Evolutionary conservation across 2,797 vertebrate genomes (phyloP), one percentile per base, ranked within the genome.

Genomic region (Cryptoprocta ferox): DNA sequence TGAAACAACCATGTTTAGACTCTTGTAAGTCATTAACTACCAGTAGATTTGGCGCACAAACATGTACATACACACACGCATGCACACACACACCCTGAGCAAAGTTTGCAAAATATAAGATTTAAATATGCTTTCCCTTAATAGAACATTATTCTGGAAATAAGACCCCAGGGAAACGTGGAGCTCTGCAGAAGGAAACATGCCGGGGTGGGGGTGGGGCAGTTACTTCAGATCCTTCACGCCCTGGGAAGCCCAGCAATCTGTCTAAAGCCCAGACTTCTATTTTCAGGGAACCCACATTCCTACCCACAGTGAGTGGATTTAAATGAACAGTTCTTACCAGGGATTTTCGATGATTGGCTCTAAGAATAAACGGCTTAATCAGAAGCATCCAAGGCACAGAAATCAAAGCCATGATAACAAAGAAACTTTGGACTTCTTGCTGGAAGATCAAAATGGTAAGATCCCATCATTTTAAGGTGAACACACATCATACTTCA

Each of bases 321-420:
- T 0, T 5, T 2, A 81, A 37, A 73, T 0, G 2, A 61, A 48
- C 28, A 5, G 30, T 15, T 39, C 98, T 98, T 97, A 99, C 99
- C 85, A 98, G 99, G 0, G 97, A 97, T 97, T 98, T 99, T 94
- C 5, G 98, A 56, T 99, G 98, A 61, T 97, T 98, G 91, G 99
- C 98, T 98, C 98, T 97, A 4, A 99, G 98, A 63, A 99, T 89
- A 89, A 99, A 99, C 0, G 99, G 99, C 95, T 99, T 99, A 79
- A 99, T 99, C 82, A 99, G 97, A 10, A 99, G 98, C 99, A 99
- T 99, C 99, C 99, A 99, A 0, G 99, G 99, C 92, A 99, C 96
- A 65, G 99, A 98, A 95, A 99, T 98, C 93, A 99, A 76, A 12
- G 99, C 99, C 95, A 99, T 97, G 71, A 99, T 97, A 35, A 99